Percentiles rank a stretch among this genome's conserved stretches.
Conservation (phyloP, 2,113 vertebrate species). For the Xenotilapia leptura region DNA sequence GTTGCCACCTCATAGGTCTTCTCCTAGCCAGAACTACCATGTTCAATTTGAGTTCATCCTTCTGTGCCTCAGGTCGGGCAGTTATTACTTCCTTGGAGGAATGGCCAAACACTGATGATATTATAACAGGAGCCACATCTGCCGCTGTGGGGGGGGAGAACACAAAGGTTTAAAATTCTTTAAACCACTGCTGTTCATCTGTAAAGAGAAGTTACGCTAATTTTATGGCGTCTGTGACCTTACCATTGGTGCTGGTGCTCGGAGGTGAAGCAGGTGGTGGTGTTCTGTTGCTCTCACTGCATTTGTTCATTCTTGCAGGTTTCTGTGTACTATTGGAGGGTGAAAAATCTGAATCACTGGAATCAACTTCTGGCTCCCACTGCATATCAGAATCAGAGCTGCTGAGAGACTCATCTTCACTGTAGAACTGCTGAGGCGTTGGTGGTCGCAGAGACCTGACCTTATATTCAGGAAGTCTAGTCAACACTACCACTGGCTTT, state of each 20-base stretch:
- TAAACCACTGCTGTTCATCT: neutral
- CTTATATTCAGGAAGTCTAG: constrained; percentile 38
- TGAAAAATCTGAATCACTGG: constrained; percentile 28
- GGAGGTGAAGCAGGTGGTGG: neutral
- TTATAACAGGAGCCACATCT: neutral
- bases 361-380: constrained; percentile 26
- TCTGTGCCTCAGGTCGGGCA: constrained; percentile 58
- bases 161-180: neutral
- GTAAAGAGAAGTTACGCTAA: neutral
- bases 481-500: constrained; percentile 43
- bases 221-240: neutral
- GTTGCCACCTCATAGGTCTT: constrained; percentile 82
- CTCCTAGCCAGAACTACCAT: constrained; percentile 84
- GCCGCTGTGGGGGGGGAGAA: neutral
- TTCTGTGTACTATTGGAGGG: neutral
- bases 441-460: constrained; percentile 22
- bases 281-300: neutral
- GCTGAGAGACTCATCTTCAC: constrained; percentile 20
- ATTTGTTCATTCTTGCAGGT: neutral
- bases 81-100: neutral
- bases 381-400: constrained; percentile 32
- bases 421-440: constrained; percentile 32
- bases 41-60: constrained; percentile 74
- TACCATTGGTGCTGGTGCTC: neutral
- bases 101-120: constrained; percentile 4